Evolutionary conservation across 1,140 invertebrate species (phyloP).

Genomic region (Zaprionus nigranus): DNA sequence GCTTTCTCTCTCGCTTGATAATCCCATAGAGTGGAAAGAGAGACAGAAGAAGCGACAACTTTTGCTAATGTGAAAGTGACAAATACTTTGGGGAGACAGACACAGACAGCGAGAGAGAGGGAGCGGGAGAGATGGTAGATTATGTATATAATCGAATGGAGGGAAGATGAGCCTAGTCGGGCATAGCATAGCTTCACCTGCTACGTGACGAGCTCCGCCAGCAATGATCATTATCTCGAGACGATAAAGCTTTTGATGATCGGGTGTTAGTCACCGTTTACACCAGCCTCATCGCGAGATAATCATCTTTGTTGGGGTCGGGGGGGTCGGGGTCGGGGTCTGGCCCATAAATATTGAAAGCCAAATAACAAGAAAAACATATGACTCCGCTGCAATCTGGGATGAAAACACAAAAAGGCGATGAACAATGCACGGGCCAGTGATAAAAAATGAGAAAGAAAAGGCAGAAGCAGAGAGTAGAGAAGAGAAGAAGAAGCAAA

Average conservation of each 20-base stretch:
- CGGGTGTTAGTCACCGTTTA: slow-evolving; percentile 42
- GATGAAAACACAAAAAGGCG: slow-evolving; percentile 16
- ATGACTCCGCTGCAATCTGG: slow-evolving; percentile 32
- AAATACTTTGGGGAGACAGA: slow-evolving; percentile 27
- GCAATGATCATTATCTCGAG: slow-evolving; percentile 27
- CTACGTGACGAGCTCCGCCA: slow-evolving; percentile 27
- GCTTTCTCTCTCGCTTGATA: slow-evolving; percentile 10
- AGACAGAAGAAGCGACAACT: slow-evolving; percentile 29
- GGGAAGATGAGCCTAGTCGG: slow-evolving; percentile 22
- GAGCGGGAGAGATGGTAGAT: neutral
- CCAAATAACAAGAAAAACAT: slow-evolving; percentile 45
- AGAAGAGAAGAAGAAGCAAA: neutral
- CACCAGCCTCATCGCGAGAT: slow-evolving; percentile 15
- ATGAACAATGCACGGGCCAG: neutral
- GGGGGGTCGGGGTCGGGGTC: neutral
- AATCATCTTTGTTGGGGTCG: neutral
- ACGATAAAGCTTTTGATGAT: slow-evolving; percentile 14
- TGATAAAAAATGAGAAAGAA: neutral
- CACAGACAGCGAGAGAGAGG: neutral
- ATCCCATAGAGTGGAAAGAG: slow-evolving; percentile 19
- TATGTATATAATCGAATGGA: neutral
- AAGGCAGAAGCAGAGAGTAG: neutral
- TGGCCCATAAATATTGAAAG: slow-evolving; percentile 50
- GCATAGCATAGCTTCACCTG: slow-evolving; percentile 45
- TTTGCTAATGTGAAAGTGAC: slow-evolving; percentile 57